Conservation (phyloP, 1,140 invertebrate species). For the Eubasilissa regina region DNA sequence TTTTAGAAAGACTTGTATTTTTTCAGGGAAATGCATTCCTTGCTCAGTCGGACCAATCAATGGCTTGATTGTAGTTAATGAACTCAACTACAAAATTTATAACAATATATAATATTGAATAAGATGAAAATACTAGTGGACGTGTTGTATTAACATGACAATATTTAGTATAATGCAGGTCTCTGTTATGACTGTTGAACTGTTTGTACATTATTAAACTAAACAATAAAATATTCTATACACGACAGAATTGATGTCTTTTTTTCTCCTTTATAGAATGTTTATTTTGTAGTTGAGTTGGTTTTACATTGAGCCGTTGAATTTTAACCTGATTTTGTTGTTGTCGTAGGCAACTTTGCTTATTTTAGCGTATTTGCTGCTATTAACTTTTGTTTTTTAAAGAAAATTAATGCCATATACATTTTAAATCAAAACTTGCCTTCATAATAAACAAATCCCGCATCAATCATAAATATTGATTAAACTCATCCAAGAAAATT, state of each 20-base stretch:
- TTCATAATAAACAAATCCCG: too few species aligned
- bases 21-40: slow-evolving; percentile 44
- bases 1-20: slow-evolving; percentile 34
- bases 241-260: background rate
- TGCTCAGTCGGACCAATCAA: slow-evolving; percentile 39
- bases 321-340: slow-evolving; percentile 10
- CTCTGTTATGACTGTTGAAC: too few species aligned
- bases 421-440: too few species aligned
- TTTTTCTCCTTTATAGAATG: slow-evolving; percentile 25
- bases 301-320: slow-evolving; percentile 34
- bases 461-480: too few species aligned
- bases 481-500: too few species aligned
- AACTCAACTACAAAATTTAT: slow-evolving; percentile 38
- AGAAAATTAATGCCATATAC: too few species aligned
- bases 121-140: background rate
- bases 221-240: slow-evolving; percentile 36
- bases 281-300: slow-evolving; percentile 42
- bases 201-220: slow-evolving; percentile 18
- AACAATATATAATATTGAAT: slow-evolving; percentile 13
- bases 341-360: slow-evolving; percentile 4
- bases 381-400: too few species aligned
- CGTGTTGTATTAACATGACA: too few species aligned
- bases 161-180: too few species aligned
- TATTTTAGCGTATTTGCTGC: slow-evolving; percentile 3
- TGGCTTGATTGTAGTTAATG: slow-evolving; percentile 42